Evolutionary conservation across 2,113 vertebrate genomes (phyloP), one percentile per base, ranked within the genome.

Genomic region (Fukomys damarensis): DNA sequence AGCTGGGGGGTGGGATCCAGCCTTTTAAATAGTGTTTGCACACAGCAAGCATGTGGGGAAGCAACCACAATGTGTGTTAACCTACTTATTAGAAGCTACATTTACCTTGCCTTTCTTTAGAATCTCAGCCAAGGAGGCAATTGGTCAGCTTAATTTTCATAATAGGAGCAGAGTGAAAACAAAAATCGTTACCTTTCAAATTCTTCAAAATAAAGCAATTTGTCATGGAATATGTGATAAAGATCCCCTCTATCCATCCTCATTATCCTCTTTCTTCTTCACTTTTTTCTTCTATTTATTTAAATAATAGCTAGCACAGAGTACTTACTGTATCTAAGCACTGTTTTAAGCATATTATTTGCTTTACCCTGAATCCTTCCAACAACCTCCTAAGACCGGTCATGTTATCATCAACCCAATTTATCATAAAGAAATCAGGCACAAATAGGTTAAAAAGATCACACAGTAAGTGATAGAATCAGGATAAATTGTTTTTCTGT

Each of bases 131-230:
- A 43, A 81, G 7, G 7, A 49, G 43, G 32, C 41, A 91, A 49
- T 5, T 28, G 16, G 6, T 46, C 30, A 28, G 10, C n/a, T 22
- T 84, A 30, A 22, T 86, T 88, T 93, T 95, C 26, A 63, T 90
- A 92, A n/a, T 3, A 91, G 24, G 76, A 83, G 5, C 52, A 95
- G 24, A 84, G 30, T 52, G 11, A 86, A 65, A 66, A 88, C 28
- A 88, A 93, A 81, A 93, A 30, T 43, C 19, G 28, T 80, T 68
- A 41, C 16, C 59, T 79, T 63, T 56, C 54, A 79, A 79, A 54
- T 58, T 95, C 82, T 94, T 81, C 19, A 86, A 58, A 95, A 61
- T 24, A 61, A 88, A 89, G 41, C n/a, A 65, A 90, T 85, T 17
- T 22, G 17, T 83, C 17, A 0, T 20, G 7, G 19, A 46, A 32